Base-by-base conservation (phyloP, 2,113 vertebrate species). In the Craseonycteris thonglongyai region DNA sequence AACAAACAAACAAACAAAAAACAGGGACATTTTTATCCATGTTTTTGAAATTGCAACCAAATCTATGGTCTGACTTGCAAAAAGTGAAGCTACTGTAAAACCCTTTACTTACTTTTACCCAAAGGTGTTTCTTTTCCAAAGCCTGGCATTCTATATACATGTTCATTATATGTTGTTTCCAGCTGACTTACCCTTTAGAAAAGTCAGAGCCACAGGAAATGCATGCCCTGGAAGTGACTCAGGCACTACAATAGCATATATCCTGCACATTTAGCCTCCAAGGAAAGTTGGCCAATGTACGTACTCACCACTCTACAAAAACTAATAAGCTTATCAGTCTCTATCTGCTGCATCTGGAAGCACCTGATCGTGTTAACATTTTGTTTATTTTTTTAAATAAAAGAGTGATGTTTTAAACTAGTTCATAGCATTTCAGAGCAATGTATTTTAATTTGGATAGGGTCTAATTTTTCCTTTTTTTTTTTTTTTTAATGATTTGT, bases 131-230 rank as follows among this genome's bases (percentile, higher is more conserved):
- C 66, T 97, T 96, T 82, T 68, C 66, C 66, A 87, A 95, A 97
- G 82, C 22, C 80, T 58, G 19, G 75, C 80, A 75, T 94, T 96
- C 91, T 96, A 38, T 65, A 71, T 74, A 68, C 22, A 45, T 6
- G 92, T 93, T 95, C 95, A 71, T 82, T 90, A 61, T 22, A 79
- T 16, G 91, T 51, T 97, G 96, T 95, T 96, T 97, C 86, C 94
- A 95, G 82, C 63, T 95, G 93, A 84, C 26, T 93, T 90, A 87
- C 38, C 22, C 92, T 95, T 95, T 93, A 95, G 90, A 93, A 96
- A 94, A 97, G 72, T 72, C 65, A 65, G 63, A 95, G 16, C 80
- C 83, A 81, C 82, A 95, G 51, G 89, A 95, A 71, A 90, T 87
- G 66, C 85, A 74, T 88, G 92, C 47, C 88, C 95, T 94, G 58